Evolutionary conservation across 2,797 vertebrate genomes (phyloP), one percentile per base, ranked within the genome.

Genomic region (Scarus forsteni): DNA sequence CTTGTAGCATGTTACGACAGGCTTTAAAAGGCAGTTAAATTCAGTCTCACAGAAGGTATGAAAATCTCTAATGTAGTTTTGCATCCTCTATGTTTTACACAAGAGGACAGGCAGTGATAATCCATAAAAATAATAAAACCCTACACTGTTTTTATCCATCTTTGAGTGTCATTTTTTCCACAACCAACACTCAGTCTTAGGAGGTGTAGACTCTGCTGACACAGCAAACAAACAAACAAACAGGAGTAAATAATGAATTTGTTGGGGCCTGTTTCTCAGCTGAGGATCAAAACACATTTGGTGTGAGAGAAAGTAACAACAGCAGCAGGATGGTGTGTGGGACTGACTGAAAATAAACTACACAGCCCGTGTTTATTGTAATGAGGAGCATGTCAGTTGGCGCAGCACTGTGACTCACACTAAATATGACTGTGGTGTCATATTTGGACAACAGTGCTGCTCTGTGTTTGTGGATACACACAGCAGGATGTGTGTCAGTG

Each of bases 1-100:
- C 71, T 68, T 34, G 43, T 7, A 62, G 34, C 79, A 44, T 73
- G 76, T 68, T 68, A 34, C 10, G 52, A 72, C 72, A 77, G 38
- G 71, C 64, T n/a, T 6, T 11, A 2, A 39, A 49, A 15, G 18
- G 5, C 18, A 50, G 42, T 61, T 66, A 13, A 44, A 64, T 16
- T 48, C 43, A 57, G 38, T 52, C 59, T 57, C 8, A 48, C 14
- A 6, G 50, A 40, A 55, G 34, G 19, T 38, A 35, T 8, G 27
- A 10, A 43, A 46, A 70, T 35, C 38, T 54, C 1, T 2, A 7
- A 15, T 8, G 46, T 1, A 15, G 7, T 55, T 13, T 63, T 39
- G 15, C 53, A 15, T 71, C 38, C 43, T 60, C 5, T 42, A 9
- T 18, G 14, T 46, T 46, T 42, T 43, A n/a, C 19, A 27, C 12